Conservation (phyloP, 2,888 invertebrate genomes). For the Stramonita haemastoma region DNA sequence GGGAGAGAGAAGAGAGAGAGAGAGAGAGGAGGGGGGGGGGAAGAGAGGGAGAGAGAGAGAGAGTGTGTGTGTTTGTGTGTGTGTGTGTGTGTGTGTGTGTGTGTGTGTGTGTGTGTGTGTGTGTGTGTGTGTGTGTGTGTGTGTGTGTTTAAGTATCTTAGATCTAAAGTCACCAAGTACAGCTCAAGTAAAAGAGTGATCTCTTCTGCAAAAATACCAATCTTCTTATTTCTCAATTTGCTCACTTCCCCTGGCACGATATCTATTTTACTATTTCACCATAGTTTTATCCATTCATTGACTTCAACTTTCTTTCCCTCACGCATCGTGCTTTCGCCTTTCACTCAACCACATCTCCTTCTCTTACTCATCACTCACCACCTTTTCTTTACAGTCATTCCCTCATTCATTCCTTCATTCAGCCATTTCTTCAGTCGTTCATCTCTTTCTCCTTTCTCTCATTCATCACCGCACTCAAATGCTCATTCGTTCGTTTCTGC, state of each 20-base stretch:
- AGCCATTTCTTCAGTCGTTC: too few relatives aligned
- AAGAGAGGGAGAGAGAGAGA: not conserved
- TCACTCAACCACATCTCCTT: not conserved
- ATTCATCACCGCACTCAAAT: not conserved
- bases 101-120: not conserved
- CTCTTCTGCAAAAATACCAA: too few relatives aligned
- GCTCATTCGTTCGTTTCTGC: not conserved
- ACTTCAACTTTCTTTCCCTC: not conserved
- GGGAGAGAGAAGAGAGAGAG: not conserved
- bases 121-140: not conserved
- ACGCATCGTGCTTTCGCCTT: not conserved
- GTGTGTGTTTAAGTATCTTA: not conserved
- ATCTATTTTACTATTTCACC: too few relatives aligned
- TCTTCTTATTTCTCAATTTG: too few relatives aligned
- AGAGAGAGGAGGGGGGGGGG: not conserved
- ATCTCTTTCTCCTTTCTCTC: not conserved
- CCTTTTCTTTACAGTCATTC: too few relatives aligned
- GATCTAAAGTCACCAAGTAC: not conserved
- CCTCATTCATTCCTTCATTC: too few relatives aligned
- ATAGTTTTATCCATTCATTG: too few relatives aligned
- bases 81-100: slow-evolving; percentile 19
- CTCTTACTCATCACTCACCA: too few relatives aligned
- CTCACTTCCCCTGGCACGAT: too few relatives aligned
- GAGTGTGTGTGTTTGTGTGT: not conserved
- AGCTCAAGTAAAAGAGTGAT: too few relatives aligned